phyloP scores from a whole-genome alignment of 1,140 invertebrate genomes.

The Tetragonula clypearis region DNA sequence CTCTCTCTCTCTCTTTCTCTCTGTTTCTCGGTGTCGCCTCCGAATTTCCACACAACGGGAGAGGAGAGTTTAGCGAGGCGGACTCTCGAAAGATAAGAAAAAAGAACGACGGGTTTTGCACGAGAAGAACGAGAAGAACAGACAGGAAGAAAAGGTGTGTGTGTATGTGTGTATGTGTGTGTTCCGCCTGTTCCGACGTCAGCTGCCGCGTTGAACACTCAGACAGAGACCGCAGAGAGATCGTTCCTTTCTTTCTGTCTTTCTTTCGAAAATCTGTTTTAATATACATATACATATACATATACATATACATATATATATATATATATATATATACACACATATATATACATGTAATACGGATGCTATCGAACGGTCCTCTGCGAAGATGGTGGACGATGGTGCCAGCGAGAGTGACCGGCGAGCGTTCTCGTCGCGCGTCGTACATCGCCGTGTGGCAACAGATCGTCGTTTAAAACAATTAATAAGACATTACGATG shows the following conservation, averaged over 20 bases:
- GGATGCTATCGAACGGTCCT: neutral
- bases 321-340: neutral
- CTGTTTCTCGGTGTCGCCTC: neutral
- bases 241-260: neutral
- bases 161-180: neutral
- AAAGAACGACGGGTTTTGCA: neutral
- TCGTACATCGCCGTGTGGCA: neutral
- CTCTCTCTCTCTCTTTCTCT: no score
- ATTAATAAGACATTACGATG: neutral
- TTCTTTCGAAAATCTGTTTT: neutral
- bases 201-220: neutral
- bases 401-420: neutral
- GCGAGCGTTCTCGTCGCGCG: neutral
- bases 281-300: neutral
- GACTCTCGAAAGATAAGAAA: no score
- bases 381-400: slow-evolving; percentile 37
- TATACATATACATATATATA: neutral
- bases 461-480: no score
- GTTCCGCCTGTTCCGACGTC: slow-evolving; percentile 2
- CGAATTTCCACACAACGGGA: no score
- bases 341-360: neutral
- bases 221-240: neutral
- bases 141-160: slow-evolving; percentile 15
- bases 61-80: no score
- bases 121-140: neutral